Evolutionary conservation across 2,113 vertebrate species (phyloP).

Genomic region (Sterrhoptilus dennistouni): DNA sequence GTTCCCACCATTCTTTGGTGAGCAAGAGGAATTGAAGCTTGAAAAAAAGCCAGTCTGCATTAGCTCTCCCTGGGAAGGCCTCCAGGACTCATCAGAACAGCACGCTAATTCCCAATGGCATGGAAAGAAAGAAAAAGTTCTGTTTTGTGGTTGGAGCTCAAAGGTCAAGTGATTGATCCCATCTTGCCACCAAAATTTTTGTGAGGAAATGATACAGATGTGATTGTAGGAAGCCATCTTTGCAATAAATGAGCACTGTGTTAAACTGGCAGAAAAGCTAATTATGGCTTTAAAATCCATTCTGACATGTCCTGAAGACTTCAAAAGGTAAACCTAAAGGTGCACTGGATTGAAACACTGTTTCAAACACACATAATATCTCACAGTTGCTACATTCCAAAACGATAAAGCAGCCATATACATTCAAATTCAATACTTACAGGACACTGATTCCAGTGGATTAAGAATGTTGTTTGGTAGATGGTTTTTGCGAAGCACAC

Average conservation of each 20-base stretch:
- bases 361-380: not conserved
- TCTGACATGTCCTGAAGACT: not conserved
- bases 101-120: not conserved
- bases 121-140: not conserved
- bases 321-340: not conserved
- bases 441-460: not conserved
- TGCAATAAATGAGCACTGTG: not conserved
- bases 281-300: not conserved
- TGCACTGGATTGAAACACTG: not conserved
- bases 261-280: not conserved
- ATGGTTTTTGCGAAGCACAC: not conserved
- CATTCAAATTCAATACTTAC: not conserved
- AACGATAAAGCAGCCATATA: not conserved
- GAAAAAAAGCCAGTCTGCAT: not conserved
- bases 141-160: not conserved
- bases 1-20: not conserved
- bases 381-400: not conserved
- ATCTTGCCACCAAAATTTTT: not conserved
- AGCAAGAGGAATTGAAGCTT: not conserved
- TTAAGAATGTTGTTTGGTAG: not conserved
- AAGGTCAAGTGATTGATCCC: not conserved
- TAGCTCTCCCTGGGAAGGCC: not conserved
- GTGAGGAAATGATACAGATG: not conserved
- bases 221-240: not conserved
- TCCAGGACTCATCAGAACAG: not conserved